phyloP scores from a whole-genome alignment of 2,888 invertebrate species.

The Cabera pusaria region DNA sequence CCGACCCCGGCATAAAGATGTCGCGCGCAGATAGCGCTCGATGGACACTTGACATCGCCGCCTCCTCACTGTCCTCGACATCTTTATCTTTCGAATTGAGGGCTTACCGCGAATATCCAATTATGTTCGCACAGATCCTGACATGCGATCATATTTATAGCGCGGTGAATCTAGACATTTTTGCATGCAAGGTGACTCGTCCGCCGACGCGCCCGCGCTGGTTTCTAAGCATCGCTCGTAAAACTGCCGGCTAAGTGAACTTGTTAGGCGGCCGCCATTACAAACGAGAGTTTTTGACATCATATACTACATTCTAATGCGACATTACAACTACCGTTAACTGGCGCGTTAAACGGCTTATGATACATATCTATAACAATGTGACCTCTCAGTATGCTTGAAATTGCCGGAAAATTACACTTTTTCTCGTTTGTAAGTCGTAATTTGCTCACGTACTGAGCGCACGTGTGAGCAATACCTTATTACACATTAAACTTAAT shows the following conservation, averaged over 20 bases:
- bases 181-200: constrained; percentile 55
- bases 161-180: constrained; percentile 46
- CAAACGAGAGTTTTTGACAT: constrained; percentile 50
- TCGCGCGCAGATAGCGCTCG: constrained; percentile 69
- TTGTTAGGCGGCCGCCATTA: constrained; percentile 52
- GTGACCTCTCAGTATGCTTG: constrained; percentile 34
- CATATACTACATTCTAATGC: constrained; percentile 64
- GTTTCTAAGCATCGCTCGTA: constrained; percentile 56
- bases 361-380: constrained; percentile 43
- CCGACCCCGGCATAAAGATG: constrained; percentile 71
- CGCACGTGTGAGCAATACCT: constrained; percentile 41
- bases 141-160: constrained; percentile 53
- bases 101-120: constrained; percentile 66
- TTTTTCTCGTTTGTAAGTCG: constrained; percentile 29
- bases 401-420: constrained; percentile 41
- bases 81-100: constrained; percentile 57
- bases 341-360: constrained; percentile 46
- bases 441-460: constrained; percentile 39
- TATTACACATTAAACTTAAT: constrained; percentile 25
- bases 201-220: constrained; percentile 35
- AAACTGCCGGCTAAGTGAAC: constrained; percentile 50
- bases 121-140: constrained; percentile 61
- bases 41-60: constrained; percentile 68
- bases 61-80: constrained; percentile 52
- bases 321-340: constrained; percentile 58